These are phyloP conservation scores for Cantharis rufa DNA, from an alignment of 2,888 invertebrate species.

Conservation along the genomic window DNA sequence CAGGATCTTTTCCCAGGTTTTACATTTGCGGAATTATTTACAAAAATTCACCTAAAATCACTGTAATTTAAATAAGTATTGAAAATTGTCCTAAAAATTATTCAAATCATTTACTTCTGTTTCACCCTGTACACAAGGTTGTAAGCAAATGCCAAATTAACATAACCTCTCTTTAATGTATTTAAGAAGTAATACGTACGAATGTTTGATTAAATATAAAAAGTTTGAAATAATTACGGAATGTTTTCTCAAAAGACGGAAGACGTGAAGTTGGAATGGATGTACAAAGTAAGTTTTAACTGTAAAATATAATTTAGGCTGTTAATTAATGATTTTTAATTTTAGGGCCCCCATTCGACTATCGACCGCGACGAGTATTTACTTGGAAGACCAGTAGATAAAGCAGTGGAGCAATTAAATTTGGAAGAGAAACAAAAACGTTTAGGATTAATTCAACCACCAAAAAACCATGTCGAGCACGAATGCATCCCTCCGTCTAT, in stretches of 20 bases:
- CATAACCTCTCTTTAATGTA: not conserved
- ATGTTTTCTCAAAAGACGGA: slow-evolving; percentile 50
- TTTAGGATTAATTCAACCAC: slow-evolving; percentile 47
- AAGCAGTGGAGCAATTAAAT: slow-evolving; percentile 71
- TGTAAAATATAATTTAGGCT: not conserved
- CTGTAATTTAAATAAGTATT: no score
- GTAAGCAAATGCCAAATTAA: not conserved
- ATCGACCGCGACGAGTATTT: slow-evolving; percentile 87
- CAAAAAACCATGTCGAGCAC: slow-evolving; percentile 71
- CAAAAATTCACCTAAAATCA: no score
- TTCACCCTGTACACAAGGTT: not conserved
- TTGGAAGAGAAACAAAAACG: slow-evolving; percentile 61
- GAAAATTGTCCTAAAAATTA: no score
- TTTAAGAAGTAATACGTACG: not conserved
- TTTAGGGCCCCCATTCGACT: slow-evolving; percentile 63
- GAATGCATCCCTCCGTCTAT: slow-evolving; percentile 79
- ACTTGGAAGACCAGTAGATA: slow-evolving; percentile 80
- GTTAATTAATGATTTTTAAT: slow-evolving; percentile 26
- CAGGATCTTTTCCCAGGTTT: no score
- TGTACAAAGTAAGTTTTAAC: slow-evolving; percentile 71
- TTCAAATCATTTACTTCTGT: not conserved
- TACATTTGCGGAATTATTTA: no score
- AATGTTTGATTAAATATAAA: not conserved
- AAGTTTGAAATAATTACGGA: not conserved
- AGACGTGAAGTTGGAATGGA: slow-evolving; percentile 79